Evolutionary conservation across 1,140 invertebrate species (phyloP).

Genomic region (Hesperophylax magnus): DNA sequence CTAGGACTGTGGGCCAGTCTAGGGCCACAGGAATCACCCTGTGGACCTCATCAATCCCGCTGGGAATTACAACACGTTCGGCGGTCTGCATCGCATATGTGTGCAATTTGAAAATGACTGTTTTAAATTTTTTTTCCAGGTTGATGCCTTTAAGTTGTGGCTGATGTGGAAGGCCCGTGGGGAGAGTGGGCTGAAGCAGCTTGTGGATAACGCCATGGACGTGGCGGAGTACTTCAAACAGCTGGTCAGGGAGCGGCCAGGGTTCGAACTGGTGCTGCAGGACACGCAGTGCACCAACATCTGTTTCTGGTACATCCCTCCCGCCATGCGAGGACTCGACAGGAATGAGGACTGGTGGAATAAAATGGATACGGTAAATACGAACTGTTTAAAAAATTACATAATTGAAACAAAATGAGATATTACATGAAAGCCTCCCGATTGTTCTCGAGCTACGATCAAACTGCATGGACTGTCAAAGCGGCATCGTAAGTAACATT

Average conservation of each 20-base stretch:
- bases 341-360: constrained; percentile 79
- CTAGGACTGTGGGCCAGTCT: no score
- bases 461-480: no score
- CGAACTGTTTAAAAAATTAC: no score
- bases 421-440: no score
- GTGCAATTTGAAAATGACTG: not conserved
- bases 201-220: constrained; percentile 78
- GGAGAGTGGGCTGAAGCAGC: constrained; percentile 70
- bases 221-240: constrained; percentile 73
- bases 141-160: constrained; percentile 95
- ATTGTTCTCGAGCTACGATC: no score
- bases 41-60: no score
- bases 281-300: constrained; percentile 85
- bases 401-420: no score
- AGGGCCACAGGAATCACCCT: no score
- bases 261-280: constrained; percentile 75
- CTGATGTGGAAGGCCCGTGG: constrained; percentile 91
- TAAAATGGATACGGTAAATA: constrained; percentile 74
- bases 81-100: no score
- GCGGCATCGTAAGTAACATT: no score
- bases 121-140: constrained; percentile 63
- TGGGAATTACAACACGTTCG: no score
- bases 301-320: constrained; percentile 94
- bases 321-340: constrained; percentile 75
- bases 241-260: constrained; percentile 67